These are phyloP conservation scores for Pogonus chalceus DNA, from an alignment of 1,140 invertebrate species.

Conservation along the genomic window DNA sequence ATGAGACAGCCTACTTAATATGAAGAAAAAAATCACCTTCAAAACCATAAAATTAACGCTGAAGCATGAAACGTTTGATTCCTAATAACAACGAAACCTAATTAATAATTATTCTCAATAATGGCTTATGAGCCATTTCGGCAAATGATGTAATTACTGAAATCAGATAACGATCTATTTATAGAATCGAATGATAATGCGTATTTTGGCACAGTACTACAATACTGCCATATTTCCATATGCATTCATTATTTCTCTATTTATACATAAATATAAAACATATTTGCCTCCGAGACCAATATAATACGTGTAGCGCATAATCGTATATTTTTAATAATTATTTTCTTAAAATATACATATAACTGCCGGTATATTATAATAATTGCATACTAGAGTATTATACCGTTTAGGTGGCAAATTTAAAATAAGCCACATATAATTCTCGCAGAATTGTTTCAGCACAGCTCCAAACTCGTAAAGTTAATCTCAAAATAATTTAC, in stretches of 20 bases:
- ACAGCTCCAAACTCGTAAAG: background rate
- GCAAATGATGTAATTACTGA: no score
- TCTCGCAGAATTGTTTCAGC: background rate
- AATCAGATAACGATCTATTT: no score
- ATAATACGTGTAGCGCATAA: background rate
- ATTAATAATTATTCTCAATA: background rate
- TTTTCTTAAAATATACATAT: background rate
- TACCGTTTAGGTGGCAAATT: background rate
- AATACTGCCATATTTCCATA: background rate
- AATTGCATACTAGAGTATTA: background rate
- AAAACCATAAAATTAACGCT: conserved; percentile 6
- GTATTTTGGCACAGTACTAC: conserved; percentile 5
- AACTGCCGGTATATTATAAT: background rate
- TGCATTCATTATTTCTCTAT: background rate
- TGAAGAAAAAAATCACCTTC: background rate
- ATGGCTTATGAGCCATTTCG: background rate
- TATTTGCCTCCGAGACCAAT: background rate
- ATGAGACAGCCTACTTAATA: conserved; percentile 4
- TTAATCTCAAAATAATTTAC: conserved; percentile 8
- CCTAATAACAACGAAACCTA: background rate
- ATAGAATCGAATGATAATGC: background rate
- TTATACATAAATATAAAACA: background rate
- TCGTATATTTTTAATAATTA: background rate
- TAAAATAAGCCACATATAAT: background rate
- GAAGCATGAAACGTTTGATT: background rate